phyloP scores from a whole-genome alignment of 2,888 invertebrate species.

The Ctenicera cuprea region DNA sequence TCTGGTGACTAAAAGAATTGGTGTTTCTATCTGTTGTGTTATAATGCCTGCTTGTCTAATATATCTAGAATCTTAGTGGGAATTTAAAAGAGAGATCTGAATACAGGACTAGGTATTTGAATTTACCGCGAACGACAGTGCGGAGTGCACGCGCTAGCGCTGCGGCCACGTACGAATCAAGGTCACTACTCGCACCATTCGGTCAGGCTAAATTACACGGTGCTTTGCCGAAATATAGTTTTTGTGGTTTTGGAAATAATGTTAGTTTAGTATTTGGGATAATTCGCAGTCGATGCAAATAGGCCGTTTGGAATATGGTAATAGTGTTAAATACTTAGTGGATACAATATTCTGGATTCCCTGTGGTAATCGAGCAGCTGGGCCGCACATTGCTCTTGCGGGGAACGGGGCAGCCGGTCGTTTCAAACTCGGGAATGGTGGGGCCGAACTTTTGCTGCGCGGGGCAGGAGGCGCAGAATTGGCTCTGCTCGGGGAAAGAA shows the following conservation, averaged over 20 bases:
- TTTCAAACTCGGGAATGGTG: conserved; percentile 42
- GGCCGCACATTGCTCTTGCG: conserved; percentile 39
- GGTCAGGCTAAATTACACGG: conserved; percentile 33
- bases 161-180: conserved; percentile 61
- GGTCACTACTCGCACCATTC: conserved; percentile 60
- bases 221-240: conserved; percentile 20
- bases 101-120: conserved; percentile 34
- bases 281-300: not conserved
- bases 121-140: conserved; percentile 54
- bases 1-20: too few relatives aligned
- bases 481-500: conserved; percentile 56
- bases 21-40: too few relatives aligned
- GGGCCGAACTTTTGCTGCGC: conserved; percentile 45
- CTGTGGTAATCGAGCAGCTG: conserved; percentile 44
- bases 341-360: conserved; percentile 2
- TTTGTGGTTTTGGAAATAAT: conserved; percentile 16
- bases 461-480: conserved; percentile 55
- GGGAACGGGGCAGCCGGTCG: conserved; percentile 43
- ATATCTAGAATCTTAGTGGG: too few relatives aligned
- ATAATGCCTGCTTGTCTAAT: too few relatives aligned
- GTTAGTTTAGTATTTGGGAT: conserved; percentile 17
- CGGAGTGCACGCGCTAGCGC: conserved; percentile 46
- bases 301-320: not conserved
- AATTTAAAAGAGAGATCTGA: too few relatives aligned
- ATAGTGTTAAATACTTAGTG: not conserved